These are phyloP conservation scores for Sebastes taczanowskii DNA, from an alignment of 2,797 vertebrate species.

Conservation along the genomic window DNA sequence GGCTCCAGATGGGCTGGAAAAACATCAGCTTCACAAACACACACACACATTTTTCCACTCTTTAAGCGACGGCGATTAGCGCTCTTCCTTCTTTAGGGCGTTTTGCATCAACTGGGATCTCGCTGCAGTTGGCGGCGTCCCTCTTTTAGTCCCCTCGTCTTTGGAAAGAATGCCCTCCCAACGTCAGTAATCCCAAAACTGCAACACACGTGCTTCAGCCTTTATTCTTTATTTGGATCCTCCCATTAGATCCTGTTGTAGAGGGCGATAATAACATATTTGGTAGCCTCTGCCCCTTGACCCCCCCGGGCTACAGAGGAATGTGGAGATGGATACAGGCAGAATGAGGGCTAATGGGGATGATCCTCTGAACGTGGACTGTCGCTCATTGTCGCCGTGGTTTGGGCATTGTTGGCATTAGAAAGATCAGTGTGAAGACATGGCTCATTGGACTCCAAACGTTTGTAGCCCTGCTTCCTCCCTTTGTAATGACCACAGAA, in stretches of 20 bases:
- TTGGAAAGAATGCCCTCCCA: constrained; percentile 55
- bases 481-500: constrained; percentile 15
- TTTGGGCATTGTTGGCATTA: constrained; percentile 47
- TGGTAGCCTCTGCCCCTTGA: constrained; percentile 31
- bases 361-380: constrained; percentile 48
- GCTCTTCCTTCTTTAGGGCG: constrained; percentile 20
- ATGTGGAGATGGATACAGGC: constrained; percentile 47
- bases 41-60: constrained; percentile 26
- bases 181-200: constrained; percentile 38
- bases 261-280: constrained; percentile 40
- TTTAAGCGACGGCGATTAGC: constrained; percentile 34
- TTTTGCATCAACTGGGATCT: constrained; percentile 52
- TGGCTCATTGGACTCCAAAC: constrained; percentile 41
- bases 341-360: constrained; percentile 54
- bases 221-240: constrained; percentile 52
- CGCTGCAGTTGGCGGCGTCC: constrained; percentile 25
- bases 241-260: constrained; percentile 28
- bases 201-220: constrained; percentile 8
- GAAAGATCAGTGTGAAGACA: constrained; percentile 46
- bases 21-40: constrained; percentile 59
- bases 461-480: constrained; percentile 23
- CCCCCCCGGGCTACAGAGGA: constrained; percentile 39
- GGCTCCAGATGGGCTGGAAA: constrained; percentile 72
- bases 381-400: constrained; percentile 50
- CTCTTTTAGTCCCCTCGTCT: constrained; percentile 37